Percentiles rank a stretch among this genome's conserved stretches.
Conservation (phyloP, 2,888 invertebrate species). For the Lepas anatifera region DNA sequence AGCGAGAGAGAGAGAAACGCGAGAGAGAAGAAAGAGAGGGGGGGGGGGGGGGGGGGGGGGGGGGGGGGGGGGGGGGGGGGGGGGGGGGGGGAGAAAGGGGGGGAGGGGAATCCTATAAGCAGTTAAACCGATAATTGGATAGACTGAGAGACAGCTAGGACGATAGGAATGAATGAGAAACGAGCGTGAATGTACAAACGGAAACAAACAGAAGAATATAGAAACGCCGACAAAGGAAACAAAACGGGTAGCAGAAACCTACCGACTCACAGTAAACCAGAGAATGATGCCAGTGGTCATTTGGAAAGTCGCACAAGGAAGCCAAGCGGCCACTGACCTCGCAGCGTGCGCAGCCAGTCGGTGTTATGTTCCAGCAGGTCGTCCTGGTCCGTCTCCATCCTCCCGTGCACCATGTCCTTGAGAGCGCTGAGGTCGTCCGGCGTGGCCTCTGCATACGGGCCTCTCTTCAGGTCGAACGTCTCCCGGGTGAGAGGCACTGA, state of each 20-base stretch:
- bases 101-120: no score
- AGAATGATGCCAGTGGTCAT: no score
- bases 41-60: no score
- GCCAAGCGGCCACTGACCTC: no score
- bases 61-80: no score
- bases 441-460: background rate
- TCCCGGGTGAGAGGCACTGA: background rate
- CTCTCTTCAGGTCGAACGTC: background rate
- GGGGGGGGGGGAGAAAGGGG: no score
- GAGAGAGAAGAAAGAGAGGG: no score
- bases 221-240: background rate
- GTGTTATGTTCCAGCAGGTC: constrained; percentile 52
- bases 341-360: constrained; percentile 58
- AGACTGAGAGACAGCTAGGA: no score
- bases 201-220: background rate
- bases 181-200: background rate
- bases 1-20: no score
- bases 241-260: background rate
- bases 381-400: background rate
- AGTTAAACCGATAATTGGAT: no score
- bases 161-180: no score
- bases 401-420: background rate
- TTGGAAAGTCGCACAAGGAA: no score
- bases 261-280: background rate
- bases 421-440: background rate